These are phyloP conservation scores for Amorpha juglandis DNA, from an alignment of 2,888 invertebrate species.

Conservation along the genomic window DNA sequence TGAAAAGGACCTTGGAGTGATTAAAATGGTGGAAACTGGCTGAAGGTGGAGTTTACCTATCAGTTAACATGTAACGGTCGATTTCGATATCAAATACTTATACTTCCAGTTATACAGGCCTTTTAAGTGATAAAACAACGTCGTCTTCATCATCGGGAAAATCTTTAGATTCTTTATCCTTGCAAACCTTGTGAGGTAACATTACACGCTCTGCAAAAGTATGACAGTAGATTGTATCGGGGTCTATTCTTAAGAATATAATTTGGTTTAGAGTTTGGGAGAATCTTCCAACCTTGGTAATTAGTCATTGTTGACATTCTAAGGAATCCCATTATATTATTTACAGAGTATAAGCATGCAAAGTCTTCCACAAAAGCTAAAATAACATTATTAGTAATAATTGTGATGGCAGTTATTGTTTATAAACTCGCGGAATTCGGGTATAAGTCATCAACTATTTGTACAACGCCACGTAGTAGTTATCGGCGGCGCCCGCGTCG, in stretches of 20 bases:
- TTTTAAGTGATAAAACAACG: no score
- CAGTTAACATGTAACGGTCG: no score
- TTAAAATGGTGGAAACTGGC: no score
- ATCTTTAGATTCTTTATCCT: no score
- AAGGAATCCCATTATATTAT: not conserved
- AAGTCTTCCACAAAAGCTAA: slow-evolving; percentile 8
- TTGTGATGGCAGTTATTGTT: slow-evolving; percentile 53
- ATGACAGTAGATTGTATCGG: not conserved
- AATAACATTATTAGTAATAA: slow-evolving; percentile 21
- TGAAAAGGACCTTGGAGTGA: no score
- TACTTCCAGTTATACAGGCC: no score
- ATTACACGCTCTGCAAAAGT: not conserved
- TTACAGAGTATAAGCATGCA: not conserved
- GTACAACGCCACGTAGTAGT: slow-evolving; percentile 64
- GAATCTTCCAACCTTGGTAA: not conserved
- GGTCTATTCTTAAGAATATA: not conserved
- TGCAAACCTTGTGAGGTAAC: no score
- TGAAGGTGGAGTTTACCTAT: no score
- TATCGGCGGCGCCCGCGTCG: slow-evolving; percentile 39
- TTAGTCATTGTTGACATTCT: not conserved
- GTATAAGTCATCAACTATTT: slow-evolving; percentile 78
- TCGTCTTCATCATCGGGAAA: no score
- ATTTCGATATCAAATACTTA: no score
- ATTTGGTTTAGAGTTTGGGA: not conserved
- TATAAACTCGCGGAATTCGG: slow-evolving; percentile 62